These are phyloP conservation scores for Helicorthomorpha holstii DNA, from an alignment of 1,140 invertebrate genomes.

Conservation along the genomic window DNA sequence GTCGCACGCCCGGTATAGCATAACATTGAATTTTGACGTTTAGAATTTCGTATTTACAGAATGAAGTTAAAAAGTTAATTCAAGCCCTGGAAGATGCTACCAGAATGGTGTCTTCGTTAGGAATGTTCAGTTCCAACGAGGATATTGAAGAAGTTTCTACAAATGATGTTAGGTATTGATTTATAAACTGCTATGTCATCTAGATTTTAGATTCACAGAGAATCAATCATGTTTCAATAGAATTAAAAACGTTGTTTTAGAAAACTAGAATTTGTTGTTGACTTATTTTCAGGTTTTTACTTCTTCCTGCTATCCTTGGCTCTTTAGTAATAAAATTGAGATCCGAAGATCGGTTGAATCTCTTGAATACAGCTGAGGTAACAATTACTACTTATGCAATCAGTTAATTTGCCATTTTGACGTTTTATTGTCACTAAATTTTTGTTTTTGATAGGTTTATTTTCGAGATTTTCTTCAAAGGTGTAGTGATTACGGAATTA, in stretches of 20 bases:
- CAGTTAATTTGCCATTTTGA: neutral
- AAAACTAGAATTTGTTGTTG: neutral
- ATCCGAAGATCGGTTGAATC: constrained; percentile 38
- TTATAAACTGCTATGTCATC: too few relatives aligned
- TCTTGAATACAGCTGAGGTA: constrained; percentile 48
- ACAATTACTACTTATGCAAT: neutral
- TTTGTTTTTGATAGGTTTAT: constrained; percentile 36
- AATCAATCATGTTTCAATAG: too few relatives aligned
- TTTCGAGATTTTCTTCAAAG: constrained; percentile 67
- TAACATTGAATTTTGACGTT: too few relatives aligned
- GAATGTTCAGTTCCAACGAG: constrained; percentile 78
- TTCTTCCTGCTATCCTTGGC: constrained; percentile 66
- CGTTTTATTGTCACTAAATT: neutral
- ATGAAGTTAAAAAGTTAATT: constrained; percentile 47
- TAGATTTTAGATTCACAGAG: too few relatives aligned
- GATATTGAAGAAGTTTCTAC: constrained; percentile 67
- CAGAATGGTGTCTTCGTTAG: constrained; percentile 50
- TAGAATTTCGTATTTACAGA: too few relatives aligned
- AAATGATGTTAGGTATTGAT: constrained; percentile 54
- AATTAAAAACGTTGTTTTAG: neutral
- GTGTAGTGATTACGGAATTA: constrained; percentile 56
- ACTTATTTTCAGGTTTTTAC: constrained; percentile 35
- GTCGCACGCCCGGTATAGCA: too few relatives aligned
- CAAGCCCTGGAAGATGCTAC: constrained; percentile 57
- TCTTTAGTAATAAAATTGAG: constrained; percentile 48